Evolutionary conservation across 2,888 invertebrate species (phyloP).

Genomic region (Plagodis pulveraria): DNA sequence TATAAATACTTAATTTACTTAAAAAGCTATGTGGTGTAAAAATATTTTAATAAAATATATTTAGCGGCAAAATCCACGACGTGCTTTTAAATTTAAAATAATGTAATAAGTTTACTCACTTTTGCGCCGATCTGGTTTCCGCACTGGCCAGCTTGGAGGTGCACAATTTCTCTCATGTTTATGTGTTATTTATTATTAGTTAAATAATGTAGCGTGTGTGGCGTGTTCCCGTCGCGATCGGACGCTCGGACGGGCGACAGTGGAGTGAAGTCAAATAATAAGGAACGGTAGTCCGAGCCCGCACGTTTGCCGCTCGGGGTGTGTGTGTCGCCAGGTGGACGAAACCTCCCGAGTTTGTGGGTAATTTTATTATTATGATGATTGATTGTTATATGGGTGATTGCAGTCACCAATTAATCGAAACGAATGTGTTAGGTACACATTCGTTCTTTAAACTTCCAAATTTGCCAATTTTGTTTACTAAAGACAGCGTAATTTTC

Average conservation of each 20-base stretch:
- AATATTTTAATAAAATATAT: slow-evolving; percentile 3
- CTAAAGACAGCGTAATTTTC: no score
- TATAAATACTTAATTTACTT: no score
- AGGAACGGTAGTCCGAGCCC: slow-evolving; percentile 53
- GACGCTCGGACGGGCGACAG: slow-evolving; percentile 57
- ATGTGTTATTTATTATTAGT: slow-evolving; percentile 35
- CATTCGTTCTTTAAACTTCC: no score
- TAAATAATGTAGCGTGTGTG: slow-evolving; percentile 31
- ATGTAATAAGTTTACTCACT: slow-evolving; percentile 62
- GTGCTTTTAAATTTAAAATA: slow-evolving; percentile 36
- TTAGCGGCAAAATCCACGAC: slow-evolving; percentile 23
- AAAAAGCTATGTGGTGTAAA: no score
- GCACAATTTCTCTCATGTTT: slow-evolving; percentile 93
- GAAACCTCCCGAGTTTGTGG: slow-evolving; percentile 44
- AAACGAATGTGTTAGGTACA: background rate
- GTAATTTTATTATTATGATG: slow-evolving; percentile 6
- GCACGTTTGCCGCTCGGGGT: slow-evolving; percentile 59
- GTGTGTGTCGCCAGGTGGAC: slow-evolving; percentile 55
- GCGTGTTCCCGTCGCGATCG: slow-evolving; percentile 50
- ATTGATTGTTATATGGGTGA: no score
- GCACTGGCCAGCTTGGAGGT: slow-evolving; percentile 93
- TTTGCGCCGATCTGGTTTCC: slow-evolving; percentile 92
- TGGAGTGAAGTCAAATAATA: slow-evolving; percentile 60
- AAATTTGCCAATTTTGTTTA: no score
- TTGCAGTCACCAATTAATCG: background rate